Percentiles rank a stretch among this genome's conserved stretches.
Evolutionary conservation across 1,140 invertebrate genomes (phyloP).

Genomic region (Diabrotica undecimpunctata): DNA sequence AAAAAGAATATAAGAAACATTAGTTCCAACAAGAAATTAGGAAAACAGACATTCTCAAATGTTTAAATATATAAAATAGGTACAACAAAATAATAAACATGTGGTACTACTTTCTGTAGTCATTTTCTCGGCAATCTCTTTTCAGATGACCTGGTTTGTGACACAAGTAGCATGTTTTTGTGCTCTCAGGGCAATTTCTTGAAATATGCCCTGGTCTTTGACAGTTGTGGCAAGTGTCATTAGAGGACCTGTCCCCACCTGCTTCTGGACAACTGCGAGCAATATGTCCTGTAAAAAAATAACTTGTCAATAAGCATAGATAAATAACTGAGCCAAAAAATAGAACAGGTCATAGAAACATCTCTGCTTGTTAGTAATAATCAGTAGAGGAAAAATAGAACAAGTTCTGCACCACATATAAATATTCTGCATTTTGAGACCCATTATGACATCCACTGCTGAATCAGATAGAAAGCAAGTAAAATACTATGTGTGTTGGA

Average conservation of each 20-base stretch:
- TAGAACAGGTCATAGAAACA: too few relatives aligned
- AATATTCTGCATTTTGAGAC: too few relatives aligned
- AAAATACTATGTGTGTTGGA: too few relatives aligned
- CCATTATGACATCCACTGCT: too few relatives aligned
- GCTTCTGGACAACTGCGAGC: constrained; percentile 78
- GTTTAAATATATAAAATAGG: constrained; percentile 26
- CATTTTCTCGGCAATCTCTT: constrained; percentile 78
- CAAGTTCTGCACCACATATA: too few relatives aligned
- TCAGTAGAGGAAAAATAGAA: too few relatives aligned
- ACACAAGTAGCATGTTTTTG: constrained; percentile 84
- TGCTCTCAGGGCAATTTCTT: constrained; percentile 80
- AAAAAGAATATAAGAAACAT: constrained; percentile 26
- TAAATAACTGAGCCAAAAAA: too few relatives aligned
- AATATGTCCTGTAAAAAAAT: constrained; percentile 62
- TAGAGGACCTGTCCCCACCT: constrained; percentile 43
- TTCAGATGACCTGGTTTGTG: constrained; percentile 86
- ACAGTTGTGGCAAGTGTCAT: constrained; percentile 81
- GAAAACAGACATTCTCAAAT: constrained; percentile 25
- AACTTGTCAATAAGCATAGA: constrained; percentile 46
- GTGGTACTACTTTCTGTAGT: constrained; percentile 41
- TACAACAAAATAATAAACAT: constrained; percentile 28
- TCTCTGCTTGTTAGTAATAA: too few relatives aligned
- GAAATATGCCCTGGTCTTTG: constrained; percentile 83
- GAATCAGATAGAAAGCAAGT: too few relatives aligned
- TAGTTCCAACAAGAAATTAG: constrained; percentile 22